Evolutionary conservation across 1,140 invertebrate species (phyloP).

Genomic region (Drosophila kurseongensis): DNA sequence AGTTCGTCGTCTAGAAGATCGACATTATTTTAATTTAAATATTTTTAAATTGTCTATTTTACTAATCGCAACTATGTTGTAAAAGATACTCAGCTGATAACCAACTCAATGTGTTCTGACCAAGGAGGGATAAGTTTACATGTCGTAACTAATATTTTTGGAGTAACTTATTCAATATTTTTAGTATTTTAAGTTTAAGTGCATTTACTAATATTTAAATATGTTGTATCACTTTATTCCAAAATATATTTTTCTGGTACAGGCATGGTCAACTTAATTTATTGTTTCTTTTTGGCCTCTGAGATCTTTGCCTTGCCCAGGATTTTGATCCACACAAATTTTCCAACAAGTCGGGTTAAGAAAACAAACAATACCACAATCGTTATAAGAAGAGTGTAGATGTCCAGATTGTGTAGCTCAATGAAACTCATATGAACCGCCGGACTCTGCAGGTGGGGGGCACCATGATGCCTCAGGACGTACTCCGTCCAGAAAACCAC

Average conservation of each 20-base stretch:
- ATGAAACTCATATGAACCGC: conserved; percentile 59
- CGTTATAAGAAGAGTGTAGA: conserved; percentile 48
- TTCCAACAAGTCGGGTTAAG: conserved; percentile 9
- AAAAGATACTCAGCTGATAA: too few relatives aligned
- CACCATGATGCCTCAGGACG: conserved; percentile 84
- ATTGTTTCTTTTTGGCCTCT: conserved; percentile 30
- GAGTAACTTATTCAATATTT: too few relatives aligned
- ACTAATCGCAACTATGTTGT: too few relatives aligned
- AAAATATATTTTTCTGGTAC: neutral
- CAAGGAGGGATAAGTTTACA: too few relatives aligned
- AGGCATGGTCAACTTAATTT: neutral
- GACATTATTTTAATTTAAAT: too few relatives aligned
- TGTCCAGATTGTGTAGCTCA: conserved; percentile 68
- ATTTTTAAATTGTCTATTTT: too few relatives aligned
- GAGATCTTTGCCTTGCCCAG: neutral
- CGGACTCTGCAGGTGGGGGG: conserved; percentile 79
- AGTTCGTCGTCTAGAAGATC: too few relatives aligned
- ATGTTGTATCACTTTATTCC: too few relatives aligned
- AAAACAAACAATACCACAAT: neutral
- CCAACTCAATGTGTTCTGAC: too few relatives aligned
- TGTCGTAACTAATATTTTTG: too few relatives aligned
- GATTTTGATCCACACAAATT: conserved; percentile 16
- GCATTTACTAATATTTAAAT: too few relatives aligned
- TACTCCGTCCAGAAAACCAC: conserved; percentile 85
- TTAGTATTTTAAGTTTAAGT: too few relatives aligned